Percentiles rank a stretch among this genome's conserved stretches.
Conservation (phyloP, 2,888 invertebrate species). For the Erebia palarica region DNA sequence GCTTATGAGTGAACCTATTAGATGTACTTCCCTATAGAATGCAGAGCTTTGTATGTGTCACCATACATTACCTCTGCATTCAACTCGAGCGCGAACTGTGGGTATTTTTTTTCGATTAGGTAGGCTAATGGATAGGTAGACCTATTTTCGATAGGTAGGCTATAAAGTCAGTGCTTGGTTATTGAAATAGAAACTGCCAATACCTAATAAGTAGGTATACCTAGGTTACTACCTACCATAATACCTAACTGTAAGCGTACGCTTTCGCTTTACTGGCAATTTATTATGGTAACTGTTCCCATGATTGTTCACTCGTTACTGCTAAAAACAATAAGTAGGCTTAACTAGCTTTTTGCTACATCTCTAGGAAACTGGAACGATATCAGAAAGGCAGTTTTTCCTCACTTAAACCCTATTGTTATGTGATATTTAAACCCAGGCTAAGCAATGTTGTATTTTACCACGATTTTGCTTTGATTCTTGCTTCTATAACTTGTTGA, state of each 20-base stretch:
- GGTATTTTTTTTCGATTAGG: too few relatives aligned
- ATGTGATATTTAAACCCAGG: background rate
- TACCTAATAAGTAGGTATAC: background rate
- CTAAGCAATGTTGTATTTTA: background rate
- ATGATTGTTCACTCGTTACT: constrained; percentile 17
- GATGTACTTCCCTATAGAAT: too few relatives aligned
- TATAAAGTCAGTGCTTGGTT: too few relatives aligned
- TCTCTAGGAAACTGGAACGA: constrained; percentile 22
- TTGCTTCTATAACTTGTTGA: background rate
- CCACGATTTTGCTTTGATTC: constrained; percentile 10
- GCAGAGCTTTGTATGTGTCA: too few relatives aligned
- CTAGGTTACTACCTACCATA: too few relatives aligned
- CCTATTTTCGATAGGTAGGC: too few relatives aligned
- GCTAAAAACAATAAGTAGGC: constrained; percentile 26
- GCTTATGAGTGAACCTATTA: too few relatives aligned
- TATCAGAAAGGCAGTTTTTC: constrained; percentile 7
- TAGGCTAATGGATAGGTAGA: too few relatives aligned
- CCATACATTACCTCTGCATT: too few relatives aligned
- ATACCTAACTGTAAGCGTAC: background rate
- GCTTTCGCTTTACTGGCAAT: constrained; percentile 12
- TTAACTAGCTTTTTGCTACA: constrained; percentile 19
- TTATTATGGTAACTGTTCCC: constrained; percentile 22
- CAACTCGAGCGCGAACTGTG: too few relatives aligned
- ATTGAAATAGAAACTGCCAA: background rate
- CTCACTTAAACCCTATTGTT: constrained; percentile 9